A percentile compares a stretch with the other conserved stretches of the same genome.
Evolutionary conservation across 1,140 invertebrate species (phyloP).

Genomic region (Dreissena polymorpha): DNA sequence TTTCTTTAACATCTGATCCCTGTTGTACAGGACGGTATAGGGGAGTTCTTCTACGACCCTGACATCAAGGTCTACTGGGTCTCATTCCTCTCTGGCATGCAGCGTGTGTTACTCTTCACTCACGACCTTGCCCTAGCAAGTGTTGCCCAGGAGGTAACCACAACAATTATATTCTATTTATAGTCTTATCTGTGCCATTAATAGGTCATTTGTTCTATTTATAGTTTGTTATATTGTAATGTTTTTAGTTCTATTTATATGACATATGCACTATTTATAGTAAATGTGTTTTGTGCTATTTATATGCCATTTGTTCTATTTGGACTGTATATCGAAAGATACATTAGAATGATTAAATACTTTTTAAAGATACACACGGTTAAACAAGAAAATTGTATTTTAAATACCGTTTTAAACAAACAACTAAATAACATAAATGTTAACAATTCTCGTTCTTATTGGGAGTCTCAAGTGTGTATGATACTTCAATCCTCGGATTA

Average conservation of each 20-base stretch:
- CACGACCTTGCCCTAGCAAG: conserved; percentile 87
- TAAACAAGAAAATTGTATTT: no score
- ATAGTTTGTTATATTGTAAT: no score
- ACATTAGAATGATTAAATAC: no score
- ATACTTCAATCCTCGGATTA: no score
- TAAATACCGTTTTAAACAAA: no score
- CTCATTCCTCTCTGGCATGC: conserved; percentile 95
- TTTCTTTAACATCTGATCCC: background rate
- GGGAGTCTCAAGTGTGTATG: no score
- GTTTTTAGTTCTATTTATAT: no score
- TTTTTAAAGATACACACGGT: no score
- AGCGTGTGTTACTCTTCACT: conserved; percentile 94
- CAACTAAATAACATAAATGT: no score
- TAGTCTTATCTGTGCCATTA: background rate
- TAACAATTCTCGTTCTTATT: no score
- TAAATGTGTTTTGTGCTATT: background rate
- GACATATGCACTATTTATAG: background rate
- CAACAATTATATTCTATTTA: background rate
- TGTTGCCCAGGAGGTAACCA: conserved; percentile 84
- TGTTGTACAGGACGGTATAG: conserved; percentile 84
- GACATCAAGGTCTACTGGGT: conserved; percentile 86
- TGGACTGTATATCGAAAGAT: no score
- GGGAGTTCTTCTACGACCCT: conserved; percentile 78
- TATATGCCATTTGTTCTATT: background rate
- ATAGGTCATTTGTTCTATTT: no score